Base-by-base conservation (phyloP, 2,113 vertebrate genomes). In the Chaetura pelagica region DNA sequence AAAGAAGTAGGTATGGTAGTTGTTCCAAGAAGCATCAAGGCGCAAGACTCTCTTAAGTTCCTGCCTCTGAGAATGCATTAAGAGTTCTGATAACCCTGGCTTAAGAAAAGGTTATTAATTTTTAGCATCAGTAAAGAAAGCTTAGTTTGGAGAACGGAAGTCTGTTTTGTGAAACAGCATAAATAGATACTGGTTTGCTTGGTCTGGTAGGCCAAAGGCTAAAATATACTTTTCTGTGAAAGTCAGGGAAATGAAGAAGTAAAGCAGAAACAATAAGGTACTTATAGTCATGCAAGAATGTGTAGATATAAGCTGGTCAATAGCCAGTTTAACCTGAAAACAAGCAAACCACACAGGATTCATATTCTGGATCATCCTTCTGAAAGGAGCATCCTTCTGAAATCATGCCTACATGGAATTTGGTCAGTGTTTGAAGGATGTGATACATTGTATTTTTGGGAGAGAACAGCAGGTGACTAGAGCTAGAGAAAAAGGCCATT, bases 21-120 rank as follows among this genome's bases (percentile, higher is more conserved):
- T 66, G 10, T 16, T 61, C 23, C 16, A 10, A 62, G 15, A 72
- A 74, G 30, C 58, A 9, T 46, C 0, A 0, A 74, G 15, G 24
- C 59, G 27, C 1, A 4, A 77, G 17, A 6, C 15, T 38, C 12
- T 66, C 22, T 12, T 46, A 48, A 55, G 32, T 46, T 93, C 61
- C 94, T 26, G 27, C 12, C 5, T 84, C 40, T 71, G 89, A 51
- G 52, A 89, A 83, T 26, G 7, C 13, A n/a, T 61, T 14, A 68
- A 94, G 30, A 73, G 23, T 89, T 89, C 64, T 73, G 7, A 57
- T 85, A 82, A 73, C 20, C 10, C 15, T 54, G 15, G 17, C 6
- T 72, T 90, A 52, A 87, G 34, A 62, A 87, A 61, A 72, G 5
- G 6, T 49, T 49, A 18, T 73, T 79, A 4, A 30, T 63, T 83